These are phyloP conservation scores for Lobophora halterata DNA, from an alignment of 2,888 invertebrate genomes.

Conservation along the genomic window DNA sequence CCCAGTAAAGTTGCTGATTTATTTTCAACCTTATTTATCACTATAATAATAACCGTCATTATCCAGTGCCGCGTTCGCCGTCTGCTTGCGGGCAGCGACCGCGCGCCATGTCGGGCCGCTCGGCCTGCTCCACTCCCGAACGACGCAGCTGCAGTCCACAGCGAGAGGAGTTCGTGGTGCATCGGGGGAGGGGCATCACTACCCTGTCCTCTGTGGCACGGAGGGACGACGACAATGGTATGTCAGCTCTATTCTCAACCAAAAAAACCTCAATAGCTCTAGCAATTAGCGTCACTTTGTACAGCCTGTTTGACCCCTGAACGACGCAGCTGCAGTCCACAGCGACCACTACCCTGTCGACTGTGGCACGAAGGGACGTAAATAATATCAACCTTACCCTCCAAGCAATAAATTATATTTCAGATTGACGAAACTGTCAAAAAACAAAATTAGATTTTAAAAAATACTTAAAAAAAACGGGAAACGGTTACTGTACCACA, in stretches of 20 bases:
- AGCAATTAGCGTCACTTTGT: no score
- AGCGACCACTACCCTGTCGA: conserved; percentile 86
- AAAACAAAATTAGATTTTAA: no score
- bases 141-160: conserved; percentile 65
- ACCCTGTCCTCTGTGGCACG: conserved; percentile 83
- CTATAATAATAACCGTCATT: conserved; percentile 13
- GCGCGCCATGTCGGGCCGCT: conserved; percentile 42
- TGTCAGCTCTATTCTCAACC: conserved; percentile 3
- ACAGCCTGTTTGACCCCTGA: conserved; percentile 71
- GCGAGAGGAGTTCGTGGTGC: conserved; percentile 89
- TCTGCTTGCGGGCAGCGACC: conserved; percentile 59
- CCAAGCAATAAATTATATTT: no score
- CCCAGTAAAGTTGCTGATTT: no score
- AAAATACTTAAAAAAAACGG: no score
- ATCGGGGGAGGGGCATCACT: conserved; percentile 88
- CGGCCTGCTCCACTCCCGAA: conserved; percentile 70
- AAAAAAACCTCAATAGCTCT: not conserved
- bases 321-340: conserved; percentile 63
- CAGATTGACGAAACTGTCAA: no score
- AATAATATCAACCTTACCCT: no score
- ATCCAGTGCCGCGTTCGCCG: conserved; percentile 75
- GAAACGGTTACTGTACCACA: no score
- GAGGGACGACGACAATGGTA: conserved; percentile 54
- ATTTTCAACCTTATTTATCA: no score
- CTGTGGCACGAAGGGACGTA: conserved; percentile 66